Evolutionary conservation across 2,797 vertebrate species (phyloP).

Genomic region (Gymnopithys bicolor): DNA sequence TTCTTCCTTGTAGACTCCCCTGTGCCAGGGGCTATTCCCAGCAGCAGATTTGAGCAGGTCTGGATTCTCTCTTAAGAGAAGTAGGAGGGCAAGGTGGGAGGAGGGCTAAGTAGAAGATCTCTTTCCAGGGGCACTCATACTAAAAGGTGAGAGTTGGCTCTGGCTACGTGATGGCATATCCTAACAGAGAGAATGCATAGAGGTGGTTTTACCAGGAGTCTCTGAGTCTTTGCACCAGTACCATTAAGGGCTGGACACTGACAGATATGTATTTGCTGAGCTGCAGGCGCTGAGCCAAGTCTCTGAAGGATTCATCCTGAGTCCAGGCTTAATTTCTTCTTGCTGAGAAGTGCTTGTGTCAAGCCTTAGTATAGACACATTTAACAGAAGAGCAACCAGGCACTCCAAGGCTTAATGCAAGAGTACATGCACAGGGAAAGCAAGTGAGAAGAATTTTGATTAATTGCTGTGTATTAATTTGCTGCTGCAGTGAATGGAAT

Average conservation of each 20-base stretch:
- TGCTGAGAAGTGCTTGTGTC: background rate
- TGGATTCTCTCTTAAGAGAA: background rate
- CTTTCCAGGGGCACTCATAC: background rate
- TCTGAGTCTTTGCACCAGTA: background rate
- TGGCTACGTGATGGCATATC: background rate
- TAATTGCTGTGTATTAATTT: conserved; percentile 48
- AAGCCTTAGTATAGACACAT: background rate
- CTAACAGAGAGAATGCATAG: background rate
- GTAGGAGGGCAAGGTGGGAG: background rate
- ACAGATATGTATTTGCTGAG: background rate
- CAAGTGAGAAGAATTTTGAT: conserved; percentile 40
- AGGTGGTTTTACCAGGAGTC: background rate
- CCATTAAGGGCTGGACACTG: background rate
- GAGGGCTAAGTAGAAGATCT: background rate
- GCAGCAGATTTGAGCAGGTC: background rate
- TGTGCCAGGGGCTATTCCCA: background rate
- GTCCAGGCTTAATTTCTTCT: background rate
- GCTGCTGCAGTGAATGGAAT: background rate
- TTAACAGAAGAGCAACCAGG: conserved; percentile 9
- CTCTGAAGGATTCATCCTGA: background rate
- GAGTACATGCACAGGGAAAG: background rate
- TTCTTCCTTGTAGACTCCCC: background rate
- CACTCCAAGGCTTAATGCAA: background rate
- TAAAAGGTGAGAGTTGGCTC: background rate
- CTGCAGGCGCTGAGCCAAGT: background rate